Percentiles rank a stretch among this genome's conserved stretches.
Evolutionary conservation across 2,888 invertebrate genomes (phyloP).

Genomic region (Buathra laborator): DNA sequence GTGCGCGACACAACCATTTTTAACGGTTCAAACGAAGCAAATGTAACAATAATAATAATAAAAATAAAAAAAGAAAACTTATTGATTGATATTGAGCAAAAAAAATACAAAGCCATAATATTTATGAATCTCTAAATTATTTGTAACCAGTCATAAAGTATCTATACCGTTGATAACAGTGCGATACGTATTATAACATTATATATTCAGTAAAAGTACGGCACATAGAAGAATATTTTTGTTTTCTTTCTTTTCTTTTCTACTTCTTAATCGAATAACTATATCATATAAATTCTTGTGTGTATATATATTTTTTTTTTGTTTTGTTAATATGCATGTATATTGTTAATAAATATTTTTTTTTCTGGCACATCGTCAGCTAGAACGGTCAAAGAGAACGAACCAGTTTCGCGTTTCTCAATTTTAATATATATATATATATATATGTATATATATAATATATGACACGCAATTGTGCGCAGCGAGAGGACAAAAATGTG

Average conservation of each 20-base stretch:
- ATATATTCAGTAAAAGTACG: slow-evolving; percentile 78
- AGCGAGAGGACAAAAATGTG: slow-evolving; percentile 57
- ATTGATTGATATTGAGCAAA: slow-evolving; percentile 63
- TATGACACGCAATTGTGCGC: slow-evolving; percentile 56
- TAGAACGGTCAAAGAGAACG: slow-evolving; percentile 74
- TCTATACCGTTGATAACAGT: slow-evolving; percentile 72
- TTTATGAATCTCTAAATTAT: slow-evolving; percentile 58
- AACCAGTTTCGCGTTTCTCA: slow-evolving; percentile 67
- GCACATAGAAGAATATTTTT: slow-evolving; percentile 83
- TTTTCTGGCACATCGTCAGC: slow-evolving; percentile 80
- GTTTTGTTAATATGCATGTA: slow-evolving; percentile 70
- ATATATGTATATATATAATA: neutral
- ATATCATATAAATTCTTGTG: slow-evolving; percentile 71
- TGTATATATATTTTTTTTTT: slow-evolving; percentile 63
- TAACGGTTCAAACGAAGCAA: slow-evolving; percentile 35
- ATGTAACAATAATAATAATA: slow-evolving; percentile 57
- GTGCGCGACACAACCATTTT: slow-evolving; percentile 33
- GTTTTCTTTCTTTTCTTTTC: slow-evolving; percentile 71
- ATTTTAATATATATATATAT: slow-evolving; percentile 2
- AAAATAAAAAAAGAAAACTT: slow-evolving; percentile 56
- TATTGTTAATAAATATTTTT: slow-evolving; percentile 79
- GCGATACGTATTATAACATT: slow-evolving; percentile 74
- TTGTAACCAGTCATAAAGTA: slow-evolving; percentile 69
- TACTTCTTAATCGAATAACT: slow-evolving; percentile 70
- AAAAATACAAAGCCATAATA: slow-evolving; percentile 59